Conservation (phyloP, 2,113 vertebrate species). For the Plectropomus leopardus region DNA sequence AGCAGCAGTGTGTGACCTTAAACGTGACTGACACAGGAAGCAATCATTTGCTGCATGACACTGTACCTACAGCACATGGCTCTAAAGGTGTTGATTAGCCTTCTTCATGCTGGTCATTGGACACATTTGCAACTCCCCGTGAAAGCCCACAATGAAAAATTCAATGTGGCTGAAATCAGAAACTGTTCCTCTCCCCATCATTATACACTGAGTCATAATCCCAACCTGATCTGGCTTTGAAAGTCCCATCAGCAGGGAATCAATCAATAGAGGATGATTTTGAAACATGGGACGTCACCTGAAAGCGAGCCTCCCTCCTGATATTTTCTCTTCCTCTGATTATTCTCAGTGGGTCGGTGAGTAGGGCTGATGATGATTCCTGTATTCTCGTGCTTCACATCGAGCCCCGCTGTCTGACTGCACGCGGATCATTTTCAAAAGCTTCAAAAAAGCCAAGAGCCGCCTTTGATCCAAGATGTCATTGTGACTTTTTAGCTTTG, state of each 20-base stretch:
- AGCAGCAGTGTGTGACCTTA: neutral
- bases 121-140: neutral
- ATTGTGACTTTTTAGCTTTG: constrained; percentile 33
- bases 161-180: constrained; percentile 7
- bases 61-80: neutral
- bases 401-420: constrained; percentile 11
- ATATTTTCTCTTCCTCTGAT: constrained; percentile 48
- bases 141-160: constrained; percentile 6
- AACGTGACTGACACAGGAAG: neutral
- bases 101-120: constrained; percentile 8
- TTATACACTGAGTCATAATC: constrained; percentile 16
- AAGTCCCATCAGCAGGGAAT: constrained; percentile 23
- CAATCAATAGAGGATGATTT: constrained; percentile 46
- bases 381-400: constrained; percentile 42
- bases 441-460: constrained; percentile 24
- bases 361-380: constrained; percentile 51
- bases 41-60: neutral
- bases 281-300: constrained; percentile 16
- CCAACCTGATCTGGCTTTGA: constrained; percentile 15
- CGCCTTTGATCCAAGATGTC: constrained; percentile 56
- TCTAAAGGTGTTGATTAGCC: neutral
- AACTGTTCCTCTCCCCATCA: constrained; percentile 1
- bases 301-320: constrained; percentile 26
- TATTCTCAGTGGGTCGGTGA: constrained; percentile 44
- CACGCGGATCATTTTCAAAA: constrained; percentile 47